Percentiles rank a stretch among this genome's conserved stretches.
phyloP scores from a whole-genome alignment of 2,113 vertebrate genomes.

The Sarotherodon lohbergeri region DNA sequence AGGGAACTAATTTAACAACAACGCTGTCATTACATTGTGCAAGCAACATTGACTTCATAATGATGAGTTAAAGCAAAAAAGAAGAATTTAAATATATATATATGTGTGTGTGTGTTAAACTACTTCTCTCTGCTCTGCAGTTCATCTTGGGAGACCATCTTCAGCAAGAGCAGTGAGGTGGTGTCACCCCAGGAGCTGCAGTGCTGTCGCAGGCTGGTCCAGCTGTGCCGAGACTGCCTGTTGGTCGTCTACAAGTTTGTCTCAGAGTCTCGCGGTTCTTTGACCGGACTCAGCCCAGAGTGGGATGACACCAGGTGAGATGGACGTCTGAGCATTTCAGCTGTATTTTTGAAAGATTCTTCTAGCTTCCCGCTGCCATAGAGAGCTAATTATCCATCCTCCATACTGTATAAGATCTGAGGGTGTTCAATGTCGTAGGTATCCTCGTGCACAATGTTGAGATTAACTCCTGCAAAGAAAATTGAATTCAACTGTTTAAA shows the following conservation, averaged over 20 bases:
- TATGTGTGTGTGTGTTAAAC: neutral
- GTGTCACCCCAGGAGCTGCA: conserved; percentile 85
- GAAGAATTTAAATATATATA: neutral
- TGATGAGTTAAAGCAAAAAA: neutral
- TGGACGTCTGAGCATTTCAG: neutral
- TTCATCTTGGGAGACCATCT: conserved; percentile 89
- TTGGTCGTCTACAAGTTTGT: conserved; percentile 95
- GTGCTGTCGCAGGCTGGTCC: conserved; percentile 91
- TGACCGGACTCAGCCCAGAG: conserved; percentile 79
- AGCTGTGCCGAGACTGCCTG: conserved; percentile 93
- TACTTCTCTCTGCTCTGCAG: conserved; percentile 56
- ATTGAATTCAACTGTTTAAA: neutral
- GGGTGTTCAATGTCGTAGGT: neutral
- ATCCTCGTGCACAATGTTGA: neutral
- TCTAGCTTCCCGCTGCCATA: neutral
- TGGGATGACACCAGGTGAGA: conserved; percentile 92
- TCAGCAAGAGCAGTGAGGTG: conserved; percentile 86
- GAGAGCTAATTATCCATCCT: neutral
- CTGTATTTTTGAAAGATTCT: neutral
- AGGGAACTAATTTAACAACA: neutral
- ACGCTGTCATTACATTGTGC: neutral
- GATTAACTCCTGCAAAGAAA: neutral
- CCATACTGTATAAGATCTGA: neutral
- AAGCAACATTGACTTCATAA: neutral
- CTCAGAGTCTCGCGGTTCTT: conserved; percentile 81